A percentile compares a stretch with the other conserved stretches of the same genome.
Evolutionary conservation across 2,113 vertebrate genomes (phyloP).

Genomic region (Microtus richardsoni): DNA sequence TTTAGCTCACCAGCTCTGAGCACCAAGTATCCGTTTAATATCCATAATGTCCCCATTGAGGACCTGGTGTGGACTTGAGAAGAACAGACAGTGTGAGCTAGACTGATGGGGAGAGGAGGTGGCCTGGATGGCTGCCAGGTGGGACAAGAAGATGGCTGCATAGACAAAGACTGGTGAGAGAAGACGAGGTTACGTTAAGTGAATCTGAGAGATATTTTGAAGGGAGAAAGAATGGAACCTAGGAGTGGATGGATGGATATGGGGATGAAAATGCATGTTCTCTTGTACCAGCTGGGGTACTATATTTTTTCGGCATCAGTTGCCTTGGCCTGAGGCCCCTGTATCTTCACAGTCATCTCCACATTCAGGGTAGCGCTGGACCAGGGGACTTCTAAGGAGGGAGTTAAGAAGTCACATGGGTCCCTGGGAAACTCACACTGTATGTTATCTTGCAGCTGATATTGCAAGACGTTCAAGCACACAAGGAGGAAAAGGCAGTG

Average conservation of each 20-base stretch:
- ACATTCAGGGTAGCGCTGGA: neutral
- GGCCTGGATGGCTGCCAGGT: fast-evolving
- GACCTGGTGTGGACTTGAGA: neutral
- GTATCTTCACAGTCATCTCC: neutral
- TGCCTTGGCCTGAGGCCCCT: neutral
- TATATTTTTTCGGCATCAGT: fast-evolving
- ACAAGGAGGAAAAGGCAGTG: neutral
- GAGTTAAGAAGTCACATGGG: neutral
- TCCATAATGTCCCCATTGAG: fast-evolving
- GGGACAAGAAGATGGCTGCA: neutral
- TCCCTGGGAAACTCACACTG: neutral
- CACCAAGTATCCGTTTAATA: neutral
- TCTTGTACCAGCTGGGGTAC: too few relatives aligned
- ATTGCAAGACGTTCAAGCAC: neutral
- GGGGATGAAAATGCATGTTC: too few relatives aligned
- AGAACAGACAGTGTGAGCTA: fast-evolving
- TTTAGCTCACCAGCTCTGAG: neutral
- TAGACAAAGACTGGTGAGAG: neutral
- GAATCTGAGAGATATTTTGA: neutral
- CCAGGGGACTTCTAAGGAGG: neutral
- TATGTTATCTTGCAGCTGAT: neutral
- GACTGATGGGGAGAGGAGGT: neutral
- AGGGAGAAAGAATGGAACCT: neutral
- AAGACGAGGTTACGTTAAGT: fast-evolving
- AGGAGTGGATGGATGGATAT: neutral